Percentiles rank a stretch among this genome's conserved stretches.
Evolutionary conservation across 2,113 vertebrate genomes (phyloP).

Genomic region (Martes martes): DNA sequence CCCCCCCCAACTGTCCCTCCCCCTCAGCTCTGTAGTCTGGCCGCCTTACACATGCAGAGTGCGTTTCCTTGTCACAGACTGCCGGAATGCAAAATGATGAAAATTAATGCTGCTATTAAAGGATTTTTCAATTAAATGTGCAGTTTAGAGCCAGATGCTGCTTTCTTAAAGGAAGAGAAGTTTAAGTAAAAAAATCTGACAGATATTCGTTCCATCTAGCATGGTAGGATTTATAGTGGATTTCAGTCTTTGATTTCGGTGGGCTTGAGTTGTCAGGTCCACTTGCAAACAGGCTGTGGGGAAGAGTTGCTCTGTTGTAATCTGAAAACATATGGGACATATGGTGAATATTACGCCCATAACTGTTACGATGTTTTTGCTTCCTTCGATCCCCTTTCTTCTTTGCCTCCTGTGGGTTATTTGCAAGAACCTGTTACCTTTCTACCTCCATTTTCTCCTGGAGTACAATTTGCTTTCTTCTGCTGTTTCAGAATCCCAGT

Average conservation of each 20-base stretch:
- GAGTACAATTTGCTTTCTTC: conserved; percentile 40
- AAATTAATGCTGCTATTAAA: conserved; percentile 79
- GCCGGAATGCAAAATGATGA: conserved; percentile 63
- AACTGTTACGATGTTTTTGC: conserved; percentile 50
- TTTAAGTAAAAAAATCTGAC: conserved; percentile 77
- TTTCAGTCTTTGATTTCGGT: conserved; percentile 72
- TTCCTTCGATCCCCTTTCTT: conserved; percentile 63
- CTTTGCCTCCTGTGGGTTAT: conserved; percentile 33
- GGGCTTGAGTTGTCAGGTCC: conserved; percentile 63
- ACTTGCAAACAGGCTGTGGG: conserved; percentile 75
- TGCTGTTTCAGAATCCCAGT: not conserved
- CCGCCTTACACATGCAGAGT: not conserved
- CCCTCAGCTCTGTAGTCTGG: not conserved
- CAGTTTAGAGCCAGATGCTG: conserved; percentile 72
- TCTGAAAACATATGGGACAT: conserved; percentile 73
- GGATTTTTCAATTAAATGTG: conserved; percentile 77
- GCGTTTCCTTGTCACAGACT: not conserved
- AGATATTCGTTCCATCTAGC: conserved; percentile 71
- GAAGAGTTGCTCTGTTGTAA: conserved; percentile 67
- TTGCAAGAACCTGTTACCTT: conserved; percentile 45
- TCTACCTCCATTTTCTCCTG: conserved; percentile 26
- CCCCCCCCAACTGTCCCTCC: accelerated
- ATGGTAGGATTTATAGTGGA: conserved; percentile 71
- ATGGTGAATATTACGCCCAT: conserved; percentile 73
- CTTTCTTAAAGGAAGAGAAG: conserved; percentile 70